phyloP scores from a whole-genome alignment of 2,888 invertebrate genomes.

The Andrena marginata region DNA sequence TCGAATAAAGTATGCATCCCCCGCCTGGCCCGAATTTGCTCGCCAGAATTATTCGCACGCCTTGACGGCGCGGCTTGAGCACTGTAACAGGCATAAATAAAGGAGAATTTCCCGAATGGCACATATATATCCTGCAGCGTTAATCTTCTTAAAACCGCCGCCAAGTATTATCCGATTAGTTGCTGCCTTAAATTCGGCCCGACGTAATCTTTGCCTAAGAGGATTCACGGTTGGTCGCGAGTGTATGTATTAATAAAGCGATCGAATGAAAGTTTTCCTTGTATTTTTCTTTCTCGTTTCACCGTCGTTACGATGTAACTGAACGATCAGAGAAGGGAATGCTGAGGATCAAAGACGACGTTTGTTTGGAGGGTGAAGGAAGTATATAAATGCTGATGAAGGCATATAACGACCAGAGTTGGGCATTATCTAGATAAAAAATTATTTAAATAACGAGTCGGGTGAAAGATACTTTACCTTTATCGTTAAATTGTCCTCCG shows the following conservation, averaged over 20 bases:
- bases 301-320: too few species aligned
- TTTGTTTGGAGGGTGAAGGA: too few species aligned
- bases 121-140: conserved; percentile 39
- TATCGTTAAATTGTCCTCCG: too few species aligned
- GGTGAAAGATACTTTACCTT: too few species aligned
- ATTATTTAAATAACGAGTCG: too few species aligned
- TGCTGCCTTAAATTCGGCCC: conserved; percentile 56
- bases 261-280: conserved; percentile 12
- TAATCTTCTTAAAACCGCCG: conserved; percentile 66
- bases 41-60: conserved; percentile 45
- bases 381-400: too few species aligned
- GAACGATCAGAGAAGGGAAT: too few species aligned
- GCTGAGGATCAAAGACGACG: too few species aligned
- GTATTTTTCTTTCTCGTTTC: background rate
- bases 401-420: too few species aligned
- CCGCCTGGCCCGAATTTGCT: conserved; percentile 24
- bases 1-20: conserved; percentile 57
- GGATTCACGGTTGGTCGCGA: conserved; percentile 32
- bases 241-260: conserved; percentile 35
- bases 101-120: conserved; percentile 50
- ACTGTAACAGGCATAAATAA: conserved; percentile 51
- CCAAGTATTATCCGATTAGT: conserved; percentile 64
- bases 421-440: too few species aligned
- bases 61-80: conserved; percentile 15
- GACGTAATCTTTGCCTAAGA: conserved; percentile 58